Evolutionary conservation across 92 coral and sea anemone genomes (phyloP), one percentile per base, ranked within the genome.

Genomic region (Epizoanthus ramosus): DNA sequence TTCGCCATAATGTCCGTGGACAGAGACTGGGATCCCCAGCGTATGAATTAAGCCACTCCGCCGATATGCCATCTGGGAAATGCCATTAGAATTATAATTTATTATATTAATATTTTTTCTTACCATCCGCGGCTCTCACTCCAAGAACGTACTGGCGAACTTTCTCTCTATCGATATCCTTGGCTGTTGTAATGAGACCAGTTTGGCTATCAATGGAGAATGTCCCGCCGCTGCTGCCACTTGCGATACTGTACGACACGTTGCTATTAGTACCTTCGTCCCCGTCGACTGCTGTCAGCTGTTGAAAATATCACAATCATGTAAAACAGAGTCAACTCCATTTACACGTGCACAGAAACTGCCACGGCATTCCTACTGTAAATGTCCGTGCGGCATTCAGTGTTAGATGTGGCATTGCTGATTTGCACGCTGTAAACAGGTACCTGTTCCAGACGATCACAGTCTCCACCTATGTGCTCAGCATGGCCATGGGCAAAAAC

Each of bases 61-160:
- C 3, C 3, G 43, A 37, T 37, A 37, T 1, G 3, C 43, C 43
- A 5, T 37, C 43, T 37, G 43, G 6, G 43, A 3, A 37, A 6
- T 37, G 43, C 43, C 43, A 63, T 63, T 63, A 63, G 3, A 6
- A 63, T n/a, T 63, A 19, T 63, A 17, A 63, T 63, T 63, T 4
- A 0, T 63, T 17, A 8, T n/a, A 19, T 19, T 23, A 63, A 6
- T 63, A 25, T 19, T 7, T 60, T 60, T 37, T 35, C 90, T 91
- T 71, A 95, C 98, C 92, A 80, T 95, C 98, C 10, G 84, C 84
- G 23, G 97, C 98, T 89, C 91, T 95, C 50, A 95, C 95, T 7
- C 95, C 98, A 8, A 95, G 90, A 0, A 88, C 68, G 57, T 89
- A 95, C 82, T 87, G 94, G 14, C 90, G 87, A 47, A 70, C 68